These are phyloP conservation scores for Schizopygopsis malacanthus DNA, from an alignment of 2,797 vertebrate species.

Conservation along the genomic window DNA sequence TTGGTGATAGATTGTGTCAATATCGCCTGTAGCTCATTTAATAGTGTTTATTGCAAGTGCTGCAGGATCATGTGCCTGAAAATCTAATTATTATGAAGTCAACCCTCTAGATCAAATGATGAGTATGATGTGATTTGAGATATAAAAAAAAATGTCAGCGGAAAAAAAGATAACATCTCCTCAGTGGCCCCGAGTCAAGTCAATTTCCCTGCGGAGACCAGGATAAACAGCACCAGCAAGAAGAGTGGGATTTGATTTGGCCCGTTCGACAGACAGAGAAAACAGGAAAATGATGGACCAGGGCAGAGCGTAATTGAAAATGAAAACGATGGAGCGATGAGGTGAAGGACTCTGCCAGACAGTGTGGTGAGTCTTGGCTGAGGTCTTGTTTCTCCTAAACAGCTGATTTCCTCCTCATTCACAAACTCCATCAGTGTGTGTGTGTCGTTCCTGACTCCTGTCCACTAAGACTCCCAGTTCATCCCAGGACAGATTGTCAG, in stretches of 20 bases:
- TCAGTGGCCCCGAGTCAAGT: slow-evolving; percentile 2
- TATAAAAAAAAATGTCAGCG: not conserved
- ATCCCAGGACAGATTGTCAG: slow-evolving; percentile 59
- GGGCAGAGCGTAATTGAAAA: slow-evolving; percentile 27
- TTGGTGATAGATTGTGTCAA: not conserved
- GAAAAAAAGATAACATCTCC: slow-evolving; percentile 41
- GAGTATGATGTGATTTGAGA: slow-evolving; percentile 26
- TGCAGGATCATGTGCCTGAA: not conserved
- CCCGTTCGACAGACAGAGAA: slow-evolving; percentile 32
- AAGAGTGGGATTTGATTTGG: slow-evolving; percentile 36
- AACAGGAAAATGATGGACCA: slow-evolving; percentile 21
- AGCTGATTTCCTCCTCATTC: slow-evolving; percentile 59
- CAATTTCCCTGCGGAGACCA: slow-evolving; percentile 28
- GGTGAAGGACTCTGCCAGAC: slow-evolving; percentile 45
- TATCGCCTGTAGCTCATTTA: not conserved
- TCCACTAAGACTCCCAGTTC: slow-evolving; percentile 45
- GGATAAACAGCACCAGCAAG: slow-evolving; percentile 31
- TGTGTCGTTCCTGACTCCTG: slow-evolving; percentile 33
- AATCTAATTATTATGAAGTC: slow-evolving; percentile 13
- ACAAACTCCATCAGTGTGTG: slow-evolving; percentile 33
- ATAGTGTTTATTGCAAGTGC: not conserved
- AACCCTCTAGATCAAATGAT: slow-evolving; percentile 17
- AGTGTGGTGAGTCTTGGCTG: slow-evolving; percentile 58
- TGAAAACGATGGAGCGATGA: slow-evolving; percentile 32
- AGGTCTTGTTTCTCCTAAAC: slow-evolving; percentile 56